Conservation (phyloP, 2,888 invertebrate species). For the Thecophora atra region DNA sequence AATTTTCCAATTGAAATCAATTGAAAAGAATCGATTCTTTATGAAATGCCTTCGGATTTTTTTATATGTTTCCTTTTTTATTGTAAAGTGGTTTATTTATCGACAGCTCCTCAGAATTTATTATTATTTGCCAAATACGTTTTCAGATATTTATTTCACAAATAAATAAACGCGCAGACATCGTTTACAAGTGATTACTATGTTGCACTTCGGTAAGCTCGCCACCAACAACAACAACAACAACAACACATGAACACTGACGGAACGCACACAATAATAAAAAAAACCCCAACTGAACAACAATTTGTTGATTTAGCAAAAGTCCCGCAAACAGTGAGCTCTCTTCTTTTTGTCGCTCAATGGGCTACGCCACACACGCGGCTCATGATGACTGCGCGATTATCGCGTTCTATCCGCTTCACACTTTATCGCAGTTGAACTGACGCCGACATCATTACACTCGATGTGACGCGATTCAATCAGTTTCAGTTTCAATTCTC, state of each 20-base stretch:
- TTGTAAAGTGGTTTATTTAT: no score
- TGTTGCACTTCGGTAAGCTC: conserved; percentile 7
- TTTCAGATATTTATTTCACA: background rate
- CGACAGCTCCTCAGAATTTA: no score
- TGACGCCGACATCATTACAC: no score
- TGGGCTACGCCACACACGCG: no score
- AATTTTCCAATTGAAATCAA: background rate
- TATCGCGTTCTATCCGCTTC: no score
- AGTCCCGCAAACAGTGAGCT: no score
- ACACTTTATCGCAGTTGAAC: no score
- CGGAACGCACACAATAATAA: background rate
- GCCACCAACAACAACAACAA: no score
- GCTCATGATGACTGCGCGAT: no score
- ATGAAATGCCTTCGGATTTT: background rate
- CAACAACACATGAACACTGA: no score
- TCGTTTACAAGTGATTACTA: conserved; percentile 13
- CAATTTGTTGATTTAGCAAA: background rate
- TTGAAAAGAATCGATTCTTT: background rate
- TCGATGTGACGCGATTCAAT: no score
- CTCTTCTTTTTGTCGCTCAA: background rate
- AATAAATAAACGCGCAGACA: background rate
- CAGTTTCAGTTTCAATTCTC: background rate
- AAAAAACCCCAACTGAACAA: background rate
- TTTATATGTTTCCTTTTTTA: no score
- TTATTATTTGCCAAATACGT: background rate